Conservation (phyloP, 2,113 vertebrate species). For the Carettochelys insculpta region DNA sequence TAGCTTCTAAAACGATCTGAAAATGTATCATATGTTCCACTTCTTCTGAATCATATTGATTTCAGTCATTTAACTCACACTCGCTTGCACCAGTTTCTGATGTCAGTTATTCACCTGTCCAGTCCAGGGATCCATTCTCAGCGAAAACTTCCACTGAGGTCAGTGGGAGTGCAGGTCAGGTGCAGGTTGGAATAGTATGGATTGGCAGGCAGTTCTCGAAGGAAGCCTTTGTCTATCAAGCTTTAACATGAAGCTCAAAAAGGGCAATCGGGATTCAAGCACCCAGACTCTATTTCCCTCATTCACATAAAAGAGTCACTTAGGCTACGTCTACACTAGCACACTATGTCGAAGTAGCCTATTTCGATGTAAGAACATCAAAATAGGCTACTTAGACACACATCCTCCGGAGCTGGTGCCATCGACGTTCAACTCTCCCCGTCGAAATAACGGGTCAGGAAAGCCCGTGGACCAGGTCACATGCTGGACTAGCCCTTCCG, state of each 20-base stretch:
- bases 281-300: neutral
- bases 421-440: too few species aligned
- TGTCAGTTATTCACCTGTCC: neutral
- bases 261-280: neutral
- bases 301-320: neutral
- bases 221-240: neutral
- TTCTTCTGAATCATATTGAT: neutral
- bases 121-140: neutral
- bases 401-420: too few species aligned
- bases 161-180: neutral
- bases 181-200: neutral
- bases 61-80: neutral
- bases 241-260: neutral
- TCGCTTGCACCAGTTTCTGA: neutral
- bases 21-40: neutral
- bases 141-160: neutral
- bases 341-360: too few species aligned
- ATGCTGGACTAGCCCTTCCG: too few species aligned
- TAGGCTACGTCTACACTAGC: too few species aligned
- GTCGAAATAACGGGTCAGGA: too few species aligned
- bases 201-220: neutral
- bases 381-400: too few species aligned
- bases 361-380: too few species aligned
- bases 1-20: neutral
- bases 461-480: too few species aligned